A percentile compares a stretch with the other conserved stretches of the same genome.
These are phyloP conservation scores for Parascotia fuliginaria DNA, from an alignment of 2,888 invertebrate genomes.

Conservation along the genomic window DNA sequence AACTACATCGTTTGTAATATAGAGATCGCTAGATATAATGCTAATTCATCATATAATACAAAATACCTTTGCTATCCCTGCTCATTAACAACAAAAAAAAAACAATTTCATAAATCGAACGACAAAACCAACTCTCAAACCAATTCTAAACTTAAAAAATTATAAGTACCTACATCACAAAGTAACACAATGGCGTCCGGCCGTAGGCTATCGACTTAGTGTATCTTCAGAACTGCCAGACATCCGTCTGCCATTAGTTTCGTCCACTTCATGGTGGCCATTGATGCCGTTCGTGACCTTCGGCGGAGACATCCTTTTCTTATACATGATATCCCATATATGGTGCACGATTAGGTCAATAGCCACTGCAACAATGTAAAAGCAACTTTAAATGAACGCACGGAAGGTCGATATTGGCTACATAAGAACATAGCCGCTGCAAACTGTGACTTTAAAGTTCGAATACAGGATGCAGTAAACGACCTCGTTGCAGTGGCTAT, in stretches of 20 bases:
- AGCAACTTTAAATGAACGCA: slow-evolving; percentile 39
- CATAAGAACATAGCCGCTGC: slow-evolving; percentile 86
- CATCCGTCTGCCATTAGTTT: slow-evolving; percentile 64
- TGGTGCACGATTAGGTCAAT: slow-evolving; percentile 99
- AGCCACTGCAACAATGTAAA: slow-evolving; percentile 95
- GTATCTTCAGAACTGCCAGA: slow-evolving; percentile 82
- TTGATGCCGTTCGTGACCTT: slow-evolving; percentile 71
- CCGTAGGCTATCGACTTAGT: slow-evolving; percentile 77
- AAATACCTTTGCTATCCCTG: background rate
- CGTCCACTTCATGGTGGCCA: slow-evolving; percentile 68
- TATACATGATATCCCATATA: slow-evolving; percentile 97
- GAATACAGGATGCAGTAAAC: slow-evolving; percentile 39
- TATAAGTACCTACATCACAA: slow-evolving; percentile 24
- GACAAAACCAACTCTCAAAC: background rate
- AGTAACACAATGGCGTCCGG: slow-evolving; percentile 22
- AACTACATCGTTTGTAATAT: no score
- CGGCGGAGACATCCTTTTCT: slow-evolving; percentile 65
- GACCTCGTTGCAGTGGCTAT: slow-evolving; percentile 83
- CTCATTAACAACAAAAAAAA: background rate
- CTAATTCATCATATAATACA: background rate
- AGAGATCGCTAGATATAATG: background rate
- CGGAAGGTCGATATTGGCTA: slow-evolving; percentile 59
- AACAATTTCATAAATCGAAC: background rate
- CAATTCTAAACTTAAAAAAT: slow-evolving; percentile 5
- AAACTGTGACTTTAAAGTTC: slow-evolving; percentile 52